Evolutionary conservation across 2,113 vertebrate species (phyloP).

Genomic region (Pheucticus melanocephalus): DNA sequence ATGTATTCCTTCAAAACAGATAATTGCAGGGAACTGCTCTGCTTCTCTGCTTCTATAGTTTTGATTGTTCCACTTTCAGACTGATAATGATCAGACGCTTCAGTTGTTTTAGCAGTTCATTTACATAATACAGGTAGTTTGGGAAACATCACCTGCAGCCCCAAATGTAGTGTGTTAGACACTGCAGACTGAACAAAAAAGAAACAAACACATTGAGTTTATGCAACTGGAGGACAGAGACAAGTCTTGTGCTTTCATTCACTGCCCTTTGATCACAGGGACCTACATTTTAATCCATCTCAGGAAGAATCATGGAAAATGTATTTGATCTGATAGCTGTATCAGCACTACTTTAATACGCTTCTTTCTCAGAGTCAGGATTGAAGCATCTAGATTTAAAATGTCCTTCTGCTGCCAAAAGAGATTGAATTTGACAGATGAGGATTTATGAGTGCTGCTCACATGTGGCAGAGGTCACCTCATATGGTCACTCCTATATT

Average conservation of each 20-base stretch:
- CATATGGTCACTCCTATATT: conserved; percentile 1
- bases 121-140: conserved; percentile 42
- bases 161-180: conserved; percentile 33
- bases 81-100: conserved; percentile 57
- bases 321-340: conserved; percentile 55
- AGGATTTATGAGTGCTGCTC: conserved; percentile 53
- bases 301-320: conserved; percentile 7
- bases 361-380: conserved; percentile 3
- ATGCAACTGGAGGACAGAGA: conserved; percentile 19
- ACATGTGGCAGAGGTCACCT: conserved; percentile 37
- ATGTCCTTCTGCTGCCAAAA: conserved; percentile 35
- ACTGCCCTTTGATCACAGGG: conserved; percentile 31
- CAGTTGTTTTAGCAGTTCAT: conserved; percentile 47
- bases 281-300: conserved; percentile 20
- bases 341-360: conserved; percentile 21
- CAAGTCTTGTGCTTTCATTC: neutral
- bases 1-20: conserved; percentile 75
- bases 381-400: conserved; percentile 63
- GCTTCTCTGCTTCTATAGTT: conserved; percentile 63
- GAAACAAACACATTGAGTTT: neutral
- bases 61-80: conserved; percentile 71
- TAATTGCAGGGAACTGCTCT: conserved; percentile 73
- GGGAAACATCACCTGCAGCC: conserved; percentile 53
- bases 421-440: conserved; percentile 55
- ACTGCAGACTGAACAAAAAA: neutral